Percentiles rank a stretch among this genome's conserved stretches.
phyloP scores from a whole-genome alignment of 2,888 invertebrate genomes.

The Glaucopsyche alexis region DNA sequence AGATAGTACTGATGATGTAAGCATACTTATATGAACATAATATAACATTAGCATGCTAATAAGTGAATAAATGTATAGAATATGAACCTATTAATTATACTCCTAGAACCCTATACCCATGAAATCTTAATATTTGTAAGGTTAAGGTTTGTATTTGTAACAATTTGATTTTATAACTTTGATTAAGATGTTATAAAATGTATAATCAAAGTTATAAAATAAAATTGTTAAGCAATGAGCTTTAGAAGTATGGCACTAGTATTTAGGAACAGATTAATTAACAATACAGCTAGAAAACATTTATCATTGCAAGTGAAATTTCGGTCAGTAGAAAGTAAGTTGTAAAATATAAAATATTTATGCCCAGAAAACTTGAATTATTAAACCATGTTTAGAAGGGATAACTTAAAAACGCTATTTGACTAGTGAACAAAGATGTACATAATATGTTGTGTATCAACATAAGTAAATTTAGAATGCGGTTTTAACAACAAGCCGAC shows the following conservation, averaged over 20 bases:
- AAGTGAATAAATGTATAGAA: no score
- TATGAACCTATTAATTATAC: no score
- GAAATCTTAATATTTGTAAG: no score
- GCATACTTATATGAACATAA: no score
- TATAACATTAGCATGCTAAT: no score
- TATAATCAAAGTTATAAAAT: no score
- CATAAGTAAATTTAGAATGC: not conserved
- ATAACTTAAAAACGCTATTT: not conserved
- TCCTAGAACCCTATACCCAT: no score
- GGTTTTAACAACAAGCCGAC: conserved; percentile 15
- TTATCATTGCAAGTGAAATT: conserved; percentile 9
- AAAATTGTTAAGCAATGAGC: no score
- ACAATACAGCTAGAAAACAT: not conserved
- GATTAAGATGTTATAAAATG: not conserved
- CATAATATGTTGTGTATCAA: not conserved
- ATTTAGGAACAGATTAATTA: not conserved
- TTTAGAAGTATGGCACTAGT: not conserved
- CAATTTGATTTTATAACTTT: no score
- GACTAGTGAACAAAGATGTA: not conserved
- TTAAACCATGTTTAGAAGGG: not conserved
- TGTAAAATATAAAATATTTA: not conserved
- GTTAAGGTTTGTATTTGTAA: no score
- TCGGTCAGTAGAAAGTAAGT: conserved; percentile 10
- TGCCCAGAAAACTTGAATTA: not conserved
- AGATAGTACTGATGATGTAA: not conserved